phyloP scores from a whole-genome alignment of 2,113 vertebrate species.

The Pampusana beccarii region DNA sequence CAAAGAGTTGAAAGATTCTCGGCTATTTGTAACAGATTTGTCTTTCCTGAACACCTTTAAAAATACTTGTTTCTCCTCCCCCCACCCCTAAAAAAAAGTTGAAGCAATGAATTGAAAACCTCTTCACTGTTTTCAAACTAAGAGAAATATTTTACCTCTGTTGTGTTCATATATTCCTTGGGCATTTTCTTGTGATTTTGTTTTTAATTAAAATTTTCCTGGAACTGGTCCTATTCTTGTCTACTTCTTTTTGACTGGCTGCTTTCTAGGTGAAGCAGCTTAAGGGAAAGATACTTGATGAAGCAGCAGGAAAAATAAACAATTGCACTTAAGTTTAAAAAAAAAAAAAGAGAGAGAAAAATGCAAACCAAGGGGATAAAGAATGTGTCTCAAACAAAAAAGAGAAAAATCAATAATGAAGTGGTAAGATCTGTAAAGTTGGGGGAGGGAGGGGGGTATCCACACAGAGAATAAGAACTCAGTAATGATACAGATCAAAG shows the following conservation, averaged over 20 bases:
- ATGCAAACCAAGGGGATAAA: neutral
- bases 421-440: neutral
- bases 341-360: neutral
- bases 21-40: neutral
- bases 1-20: neutral
- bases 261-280: neutral
- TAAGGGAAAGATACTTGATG: neutral
- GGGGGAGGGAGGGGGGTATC: neutral
- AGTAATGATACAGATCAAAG: conserved; percentile 38
- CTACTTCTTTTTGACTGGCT: neutral
- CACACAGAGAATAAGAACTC: neutral
- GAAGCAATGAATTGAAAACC: neutral
- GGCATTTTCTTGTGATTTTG: neutral
- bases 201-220: neutral
- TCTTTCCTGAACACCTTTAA: neutral
- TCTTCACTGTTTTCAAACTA: neutral
- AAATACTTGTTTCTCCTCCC: neutral
- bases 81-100: neutral
- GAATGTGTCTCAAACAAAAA: neutral
- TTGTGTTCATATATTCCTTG: neutral
- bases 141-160: neutral
- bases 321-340: neutral
- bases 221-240: neutral
- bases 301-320: neutral
- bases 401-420: conserved; percentile 5